Evolutionary conservation across 2,888 invertebrate species (phyloP), one percentile per base, ranked within the genome.

Genomic region (Clivina fossor): DNA sequence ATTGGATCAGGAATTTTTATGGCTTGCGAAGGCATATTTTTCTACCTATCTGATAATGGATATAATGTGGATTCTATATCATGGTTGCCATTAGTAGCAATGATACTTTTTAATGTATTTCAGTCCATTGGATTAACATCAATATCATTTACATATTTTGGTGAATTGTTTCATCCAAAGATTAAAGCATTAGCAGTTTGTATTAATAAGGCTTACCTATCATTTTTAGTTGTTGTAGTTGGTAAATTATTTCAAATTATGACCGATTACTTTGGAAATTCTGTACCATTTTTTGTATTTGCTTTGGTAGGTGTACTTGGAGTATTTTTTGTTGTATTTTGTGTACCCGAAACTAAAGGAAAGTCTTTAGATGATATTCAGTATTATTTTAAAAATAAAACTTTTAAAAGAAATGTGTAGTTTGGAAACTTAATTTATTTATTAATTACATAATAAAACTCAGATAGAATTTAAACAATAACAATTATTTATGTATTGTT

Each of bases 1-100:
- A 59, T 73, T 2, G 69, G 77, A 0, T 74, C 76, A 4, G 68
- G 75, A 0, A 15, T 76, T 1, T 70, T 76, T 0, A 68, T 78
- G 9, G 65, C 71, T 1, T 58, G 74, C 2, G 71, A 76, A 58
- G 76, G 75, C 11, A 59, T 69, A 16, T 76, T 77, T 64, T 74
- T 78, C 63, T 74, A 70, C 58, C 60, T 78, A 8, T 20, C 18
- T 8, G 54, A 54, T 38, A 37, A 55, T 30, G 44, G 43, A 7
- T 49, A 55, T 11, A 44, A 55, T 35, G 46, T 55, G 8, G 48
- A 49, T 22, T 24, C 15, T 26, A 37, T 58, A 18, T 41, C 41
- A 24, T 58, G 55, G 44, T 16, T 58, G 9, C 58, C 58, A 7
- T 16, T 58, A 8, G 24, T 46, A 24, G 43, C 55, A 9, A 55